Base-by-base conservation (phyloP, 37 sponge, comb jelly and placozoan species). In the Chondrosia reniformis region DNA sequence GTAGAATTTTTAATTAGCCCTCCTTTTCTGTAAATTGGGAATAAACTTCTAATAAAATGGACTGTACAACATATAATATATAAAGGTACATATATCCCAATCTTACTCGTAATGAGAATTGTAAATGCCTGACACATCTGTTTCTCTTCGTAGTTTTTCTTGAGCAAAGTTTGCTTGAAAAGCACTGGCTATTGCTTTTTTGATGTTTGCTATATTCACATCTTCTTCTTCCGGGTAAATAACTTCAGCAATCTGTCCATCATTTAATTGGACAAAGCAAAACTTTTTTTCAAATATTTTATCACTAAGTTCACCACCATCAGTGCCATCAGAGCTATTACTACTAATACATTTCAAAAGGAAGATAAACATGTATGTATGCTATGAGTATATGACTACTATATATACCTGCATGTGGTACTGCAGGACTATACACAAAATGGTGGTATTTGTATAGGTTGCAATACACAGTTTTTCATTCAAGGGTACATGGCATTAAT, bases 141-240 rank as follows among this genome's bases (percentile, higher is more conserved):
- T 19, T 39, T 69, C 72, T 40, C 42, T 44, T 7, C 72, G 43
- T 3, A 44, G 5, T 9, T 4, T 24, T 13, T 69, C 12, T 4
- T 40, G 39, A 24, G 74, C 58, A 34, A 85, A 79, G 55, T 85
- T 85, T 37, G 85, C 76, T 42, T 85, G 85, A 44, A 85, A 85
- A 63, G 85, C 80, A 62, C 80, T 69, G 9, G 75, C 80, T 49
- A 85, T 85, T 55, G 55, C 38, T 39, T 80, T 85, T 76, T 85
- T 85, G 65, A 85, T 79, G 65, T 85, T 85, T 25, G 75, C 75
- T 12, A 44, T 80, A 31, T 74, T 45, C 12, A 21, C 24, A 46
- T 24, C 65, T 55, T 80, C 85, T 80, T 33, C 33, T 10, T 15
- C 30, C 33, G 64, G 63, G 40, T 85, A 54, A 19, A 56, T 30